Conservation (phyloP, 2,113 vertebrate genomes). For the Bujurquina vittata region DNA sequence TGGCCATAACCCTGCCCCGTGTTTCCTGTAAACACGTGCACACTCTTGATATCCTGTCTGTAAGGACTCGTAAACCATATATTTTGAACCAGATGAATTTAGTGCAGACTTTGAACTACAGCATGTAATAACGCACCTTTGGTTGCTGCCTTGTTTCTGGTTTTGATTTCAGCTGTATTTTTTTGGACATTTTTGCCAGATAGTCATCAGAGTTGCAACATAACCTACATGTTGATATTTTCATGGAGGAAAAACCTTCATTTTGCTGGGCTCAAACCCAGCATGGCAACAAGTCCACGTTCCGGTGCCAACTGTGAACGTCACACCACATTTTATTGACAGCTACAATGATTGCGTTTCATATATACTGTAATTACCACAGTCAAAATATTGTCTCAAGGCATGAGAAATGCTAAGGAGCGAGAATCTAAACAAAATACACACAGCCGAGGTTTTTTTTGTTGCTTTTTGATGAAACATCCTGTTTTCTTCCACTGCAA, state of each 20-base stretch:
- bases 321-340: conserved; percentile 60
- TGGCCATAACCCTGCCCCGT: conserved; percentile 22
- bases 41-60: conserved; percentile 30
- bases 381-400: conserved; percentile 75
- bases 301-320: conserved; percentile 31
- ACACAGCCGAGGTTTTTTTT: conserved; percentile 47
- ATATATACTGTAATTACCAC: conserved; percentile 51
- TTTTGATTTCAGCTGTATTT: conserved; percentile 34
- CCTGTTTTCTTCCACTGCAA: conserved; percentile 68
- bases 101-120: conserved; percentile 21
- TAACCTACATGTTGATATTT: conserved; percentile 35
- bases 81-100: conserved; percentile 30
- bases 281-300: not conserved
- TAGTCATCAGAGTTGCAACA: conserved; percentile 43
- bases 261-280: conserved; percentile 12
- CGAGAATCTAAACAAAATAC: conserved; percentile 59
- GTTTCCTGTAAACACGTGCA: conserved; percentile 37
- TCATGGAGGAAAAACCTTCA: conserved; percentile 45
- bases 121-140: conserved; percentile 29
- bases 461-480: conserved; percentile 56
- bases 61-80: conserved; percentile 25
- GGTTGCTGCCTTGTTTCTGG: conserved; percentile 22
- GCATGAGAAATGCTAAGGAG: conserved; percentile 36
- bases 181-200: conserved; percentile 26
- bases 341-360: conserved; percentile 61